Evolutionary conservation across 2,888 invertebrate genomes (phyloP).

Genomic region (Drosophila pseudotalamancana): DNA sequence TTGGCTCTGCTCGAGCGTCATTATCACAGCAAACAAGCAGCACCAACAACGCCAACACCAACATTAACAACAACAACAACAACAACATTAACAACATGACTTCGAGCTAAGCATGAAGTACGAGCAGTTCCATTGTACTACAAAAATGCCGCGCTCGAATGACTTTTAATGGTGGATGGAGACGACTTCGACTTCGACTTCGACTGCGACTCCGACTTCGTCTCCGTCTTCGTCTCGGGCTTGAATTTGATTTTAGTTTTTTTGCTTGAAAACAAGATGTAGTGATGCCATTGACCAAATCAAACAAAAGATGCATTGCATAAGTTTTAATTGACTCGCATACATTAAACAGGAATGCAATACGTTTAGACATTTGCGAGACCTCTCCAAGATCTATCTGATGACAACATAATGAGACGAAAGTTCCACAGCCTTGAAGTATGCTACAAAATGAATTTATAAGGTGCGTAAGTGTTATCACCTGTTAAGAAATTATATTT

Average conservation of each 20-base stretch:
- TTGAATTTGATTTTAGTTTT: neutral
- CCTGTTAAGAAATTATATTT: no score
- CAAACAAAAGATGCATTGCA: conserved; percentile 56
- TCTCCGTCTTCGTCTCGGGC: neutral
- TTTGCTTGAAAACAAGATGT: conserved; percentile 22
- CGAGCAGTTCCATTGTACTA: conserved; percentile 57
- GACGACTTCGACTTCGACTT: conserved; percentile 3
- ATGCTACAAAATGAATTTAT: conserved; percentile 31
- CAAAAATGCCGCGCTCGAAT: conserved; percentile 75
- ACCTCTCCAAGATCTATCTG: neutral
- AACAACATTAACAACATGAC: conserved; percentile 26
- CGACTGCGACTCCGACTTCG: neutral
- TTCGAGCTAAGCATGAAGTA: conserved; percentile 43
- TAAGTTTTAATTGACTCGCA: conserved; percentile 44
- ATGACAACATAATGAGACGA: neutral
- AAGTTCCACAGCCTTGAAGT: conserved; percentile 27
- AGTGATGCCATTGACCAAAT: conserved; percentile 45
- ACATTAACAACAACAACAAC: conserved; percentile 18
- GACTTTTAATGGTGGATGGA: conserved; percentile 76
- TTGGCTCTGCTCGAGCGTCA: conserved; percentile 70
- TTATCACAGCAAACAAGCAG: conserved; percentile 63
- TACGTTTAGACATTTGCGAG: neutral
- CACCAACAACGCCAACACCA: conserved; percentile 24
- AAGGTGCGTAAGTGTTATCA: no score
- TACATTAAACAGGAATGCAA: neutral